phyloP scores from a whole-genome alignment of 2,888 invertebrate genomes.

The Cheilosia vernalis region DNA sequence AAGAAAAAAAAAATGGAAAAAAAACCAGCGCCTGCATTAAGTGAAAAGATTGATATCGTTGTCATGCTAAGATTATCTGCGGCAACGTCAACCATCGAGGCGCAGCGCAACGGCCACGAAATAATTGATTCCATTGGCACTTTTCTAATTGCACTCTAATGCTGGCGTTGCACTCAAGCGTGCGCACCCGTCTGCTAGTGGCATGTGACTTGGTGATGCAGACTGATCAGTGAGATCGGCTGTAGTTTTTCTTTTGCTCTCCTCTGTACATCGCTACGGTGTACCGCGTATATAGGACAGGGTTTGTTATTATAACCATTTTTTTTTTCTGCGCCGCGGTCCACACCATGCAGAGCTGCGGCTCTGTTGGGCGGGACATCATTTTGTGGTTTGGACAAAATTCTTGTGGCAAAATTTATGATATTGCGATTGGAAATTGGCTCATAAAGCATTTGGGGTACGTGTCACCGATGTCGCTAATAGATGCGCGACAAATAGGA shows the following conservation, averaged over 20 bases:
- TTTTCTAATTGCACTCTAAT: conserved; percentile 74
- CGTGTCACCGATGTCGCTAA: conserved; percentile 18
- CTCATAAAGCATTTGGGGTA: not conserved
- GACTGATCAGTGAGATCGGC: conserved; percentile 39
- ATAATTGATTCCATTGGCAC: conserved; percentile 75
- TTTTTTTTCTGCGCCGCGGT: not conserved
- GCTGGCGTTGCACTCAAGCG: conserved; percentile 30
- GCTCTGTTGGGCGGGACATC: conserved; percentile 6
- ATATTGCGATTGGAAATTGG: conserved; percentile 33
- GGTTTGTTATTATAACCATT: conserved; percentile 36
- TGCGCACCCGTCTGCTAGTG: conserved; percentile 33
- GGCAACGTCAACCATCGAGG: conserved; percentile 41
- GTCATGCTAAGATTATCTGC: conserved; percentile 63
- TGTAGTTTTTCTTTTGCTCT: conserved; percentile 29
- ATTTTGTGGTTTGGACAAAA: conserved; percentile 49
- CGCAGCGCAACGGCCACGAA: conserved; percentile 44
- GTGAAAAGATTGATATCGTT: conserved; percentile 70
- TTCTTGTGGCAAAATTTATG: conserved; percentile 65
- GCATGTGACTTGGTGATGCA: conserved; percentile 64
- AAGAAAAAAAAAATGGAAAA: conserved; percentile 7
- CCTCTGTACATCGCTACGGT: conserved; percentile 27
- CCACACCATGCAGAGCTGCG: not conserved
- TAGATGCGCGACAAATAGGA: conserved; percentile 30
- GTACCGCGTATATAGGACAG: conserved; percentile 60
- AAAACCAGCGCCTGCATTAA: conserved; percentile 37